Evolutionary conservation across 2,113 vertebrate genomes (phyloP).

Genomic region (Ciconia stormi): DNA sequence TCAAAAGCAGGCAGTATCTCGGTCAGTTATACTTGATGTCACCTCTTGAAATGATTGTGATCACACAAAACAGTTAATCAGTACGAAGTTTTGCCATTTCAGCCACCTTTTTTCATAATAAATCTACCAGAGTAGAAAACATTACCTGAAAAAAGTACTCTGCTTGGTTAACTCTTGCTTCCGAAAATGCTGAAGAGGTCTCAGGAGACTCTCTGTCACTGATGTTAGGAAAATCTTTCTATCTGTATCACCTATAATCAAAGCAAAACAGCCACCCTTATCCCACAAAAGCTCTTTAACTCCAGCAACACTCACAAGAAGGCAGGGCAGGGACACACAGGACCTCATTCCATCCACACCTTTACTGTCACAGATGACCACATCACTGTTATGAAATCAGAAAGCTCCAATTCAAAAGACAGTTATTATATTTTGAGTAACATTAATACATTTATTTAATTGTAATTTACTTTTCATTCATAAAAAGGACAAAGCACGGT

Average conservation of each 20-base stretch:
- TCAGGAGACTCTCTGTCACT: not conserved
- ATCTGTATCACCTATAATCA: not conserved
- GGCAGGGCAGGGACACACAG: not conserved
- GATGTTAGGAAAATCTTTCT: not conserved
- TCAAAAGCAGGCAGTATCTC: not conserved
- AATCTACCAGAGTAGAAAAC: not conserved
- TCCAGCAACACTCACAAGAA: not conserved
- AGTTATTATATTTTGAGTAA: conserved; percentile 72
- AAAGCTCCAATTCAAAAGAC: conserved; percentile 74
- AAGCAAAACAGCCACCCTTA: not conserved
- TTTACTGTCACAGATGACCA: not conserved
- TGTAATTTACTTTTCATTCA: conserved; percentile 80
- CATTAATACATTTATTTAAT: conserved; percentile 85
- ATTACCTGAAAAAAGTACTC: not conserved
- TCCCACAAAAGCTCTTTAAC: not conserved
- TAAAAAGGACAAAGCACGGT: conserved; percentile 82
- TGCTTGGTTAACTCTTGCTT: not conserved
- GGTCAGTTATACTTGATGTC: not conserved
- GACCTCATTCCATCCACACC: not conserved
- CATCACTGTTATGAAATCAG: not conserved
- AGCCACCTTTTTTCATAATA: not conserved
- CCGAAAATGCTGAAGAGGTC: not conserved
- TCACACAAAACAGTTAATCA: not conserved
- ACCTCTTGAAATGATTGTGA: not conserved
- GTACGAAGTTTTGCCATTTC: not conserved